A percentile compares a stretch with the other conserved stretches of the same genome.
These are phyloP conservation scores for Stenolophus ochropezus DNA, from an alignment of 2,888 invertebrate species.

Conservation along the genomic window DNA sequence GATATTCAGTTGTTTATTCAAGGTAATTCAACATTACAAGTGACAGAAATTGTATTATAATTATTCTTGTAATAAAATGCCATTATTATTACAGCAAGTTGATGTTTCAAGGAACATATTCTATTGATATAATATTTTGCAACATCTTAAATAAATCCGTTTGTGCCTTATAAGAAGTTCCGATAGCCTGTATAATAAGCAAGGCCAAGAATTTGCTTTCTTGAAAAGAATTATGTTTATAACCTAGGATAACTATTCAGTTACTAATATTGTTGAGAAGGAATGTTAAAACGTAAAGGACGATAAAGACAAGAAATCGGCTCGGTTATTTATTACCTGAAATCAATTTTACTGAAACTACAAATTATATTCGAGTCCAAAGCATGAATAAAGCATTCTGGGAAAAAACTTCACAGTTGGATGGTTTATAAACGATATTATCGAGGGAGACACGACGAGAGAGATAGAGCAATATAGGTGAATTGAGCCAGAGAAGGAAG, in stretches of 20 bases:
- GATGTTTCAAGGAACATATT: background rate
- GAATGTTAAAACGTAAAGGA: background rate
- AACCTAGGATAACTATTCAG: background rate
- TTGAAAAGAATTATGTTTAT: background rate
- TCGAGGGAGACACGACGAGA: constrained; percentile 2
- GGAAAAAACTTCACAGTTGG: constrained; percentile 40
- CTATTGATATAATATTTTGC: background rate
- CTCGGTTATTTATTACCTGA: constrained; percentile 19
- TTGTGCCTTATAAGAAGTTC: background rate
- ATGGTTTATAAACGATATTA: constrained; percentile 50
- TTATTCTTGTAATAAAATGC: constrained; percentile 22
- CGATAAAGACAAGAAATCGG: background rate
- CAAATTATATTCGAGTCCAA: constrained; percentile 41
- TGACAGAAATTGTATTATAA: constrained; percentile 22
- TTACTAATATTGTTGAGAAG: background rate
- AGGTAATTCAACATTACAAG: constrained; percentile 7
- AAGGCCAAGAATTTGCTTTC: background rate
- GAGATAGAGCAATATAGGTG: constrained; percentile 3
- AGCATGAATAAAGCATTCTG: constrained; percentile 45
- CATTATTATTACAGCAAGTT: constrained; percentile 8
- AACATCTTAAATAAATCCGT: background rate
- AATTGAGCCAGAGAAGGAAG: constrained; percentile 7
- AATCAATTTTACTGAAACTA: constrained; percentile 30
- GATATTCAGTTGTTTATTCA: constrained; percentile 9
- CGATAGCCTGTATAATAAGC: background rate